Evolutionary conservation across 2,113 vertebrate species (phyloP), one percentile per base, ranked within the genome.

Genomic region (Zosterops pallidus): DNA sequence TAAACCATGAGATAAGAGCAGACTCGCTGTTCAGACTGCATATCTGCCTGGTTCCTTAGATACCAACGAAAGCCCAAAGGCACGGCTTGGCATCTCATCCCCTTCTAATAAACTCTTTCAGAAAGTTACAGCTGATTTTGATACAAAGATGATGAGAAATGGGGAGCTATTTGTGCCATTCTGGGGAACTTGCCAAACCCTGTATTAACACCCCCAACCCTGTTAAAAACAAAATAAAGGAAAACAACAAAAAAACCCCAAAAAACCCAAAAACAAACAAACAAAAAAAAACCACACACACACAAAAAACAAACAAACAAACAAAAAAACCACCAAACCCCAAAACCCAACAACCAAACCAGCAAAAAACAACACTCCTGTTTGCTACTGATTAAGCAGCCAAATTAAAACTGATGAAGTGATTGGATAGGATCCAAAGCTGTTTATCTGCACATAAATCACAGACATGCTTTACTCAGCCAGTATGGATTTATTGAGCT

Each of bases 1-100:
- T 91, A 96, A 98, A 97, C 94, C 96, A 97, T 89, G 97, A 98
- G 98, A 91, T 93, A 94, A 95, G 93, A 94, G 85, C 68, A 94
- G 94, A 83, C 95, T 96, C 6, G 2, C 76, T 97, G 97, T 94
- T 91, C 97, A 89, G 94, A 53, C 94, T 95, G 93, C 95, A 85
- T 97, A 97, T 94, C 96, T 96, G 93, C 82, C 64, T 56, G 90
- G 97, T 95, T 97, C 96, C 98, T 98, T 97, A 95, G 98, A 98
- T 97, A 98, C 97, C n/a, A 65, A 35, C 12, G 41, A 97, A 93
- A 98, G 95, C 96, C 96, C 42, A 62, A 85, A 85, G 95, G 95
- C 94, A 97, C 85, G 50, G 96, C 96, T 96, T 96, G 89, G 96
- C 94, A 96, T 47, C 91, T 77, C 90, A 87, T 63, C 57, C 89